Conservation (phyloP, 2,888 invertebrate species). For the Scelioninae gen. 2 region DNA sequence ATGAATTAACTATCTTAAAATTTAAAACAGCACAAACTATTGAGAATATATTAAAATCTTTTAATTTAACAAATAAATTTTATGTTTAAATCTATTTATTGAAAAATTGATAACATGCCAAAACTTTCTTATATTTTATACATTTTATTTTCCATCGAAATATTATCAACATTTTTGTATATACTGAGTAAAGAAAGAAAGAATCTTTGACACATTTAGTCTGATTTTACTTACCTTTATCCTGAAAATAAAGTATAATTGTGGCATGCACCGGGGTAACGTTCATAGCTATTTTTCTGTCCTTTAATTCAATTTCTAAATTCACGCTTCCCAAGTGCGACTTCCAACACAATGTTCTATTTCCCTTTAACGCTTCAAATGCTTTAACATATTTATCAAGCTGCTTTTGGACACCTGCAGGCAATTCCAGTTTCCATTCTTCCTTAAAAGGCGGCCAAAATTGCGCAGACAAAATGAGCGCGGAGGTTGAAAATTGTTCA, state of each 20-base stretch:
- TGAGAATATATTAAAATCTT: too few species aligned
- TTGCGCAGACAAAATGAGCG: constrained; percentile 96
- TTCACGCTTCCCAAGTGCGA: constrained; percentile 94
- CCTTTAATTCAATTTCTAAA: constrained; percentile 91
- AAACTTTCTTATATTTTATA: too few species aligned
- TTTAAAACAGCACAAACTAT: too few species aligned
- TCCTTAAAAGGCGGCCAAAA: constrained; percentile 99
- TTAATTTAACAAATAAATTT: too few species aligned
- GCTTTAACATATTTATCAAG: constrained; percentile 91
- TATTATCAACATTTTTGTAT: too few species aligned
- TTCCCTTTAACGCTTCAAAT: constrained; percentile 93
- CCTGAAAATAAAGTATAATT: constrained; percentile 94
- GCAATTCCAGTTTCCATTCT: constrained; percentile 89
- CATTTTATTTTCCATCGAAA: too few species aligned
- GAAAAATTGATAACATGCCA: too few species aligned
- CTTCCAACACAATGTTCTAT: constrained; percentile 95
- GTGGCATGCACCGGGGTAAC: constrained; percentile 96
- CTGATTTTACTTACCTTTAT: constrained; percentile 78
- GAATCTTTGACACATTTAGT: too few species aligned
- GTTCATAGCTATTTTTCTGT: constrained; percentile 85
- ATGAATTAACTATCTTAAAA: too few species aligned
- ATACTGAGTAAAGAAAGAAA: too few species aligned
- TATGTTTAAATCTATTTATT: too few species aligned
- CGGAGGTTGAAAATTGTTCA: constrained; percentile 82
- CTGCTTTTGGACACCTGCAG: constrained; percentile 86